phyloP scores from a whole-genome alignment of 2,888 invertebrate species.

The Sarcophaga caerulescens region DNA sequence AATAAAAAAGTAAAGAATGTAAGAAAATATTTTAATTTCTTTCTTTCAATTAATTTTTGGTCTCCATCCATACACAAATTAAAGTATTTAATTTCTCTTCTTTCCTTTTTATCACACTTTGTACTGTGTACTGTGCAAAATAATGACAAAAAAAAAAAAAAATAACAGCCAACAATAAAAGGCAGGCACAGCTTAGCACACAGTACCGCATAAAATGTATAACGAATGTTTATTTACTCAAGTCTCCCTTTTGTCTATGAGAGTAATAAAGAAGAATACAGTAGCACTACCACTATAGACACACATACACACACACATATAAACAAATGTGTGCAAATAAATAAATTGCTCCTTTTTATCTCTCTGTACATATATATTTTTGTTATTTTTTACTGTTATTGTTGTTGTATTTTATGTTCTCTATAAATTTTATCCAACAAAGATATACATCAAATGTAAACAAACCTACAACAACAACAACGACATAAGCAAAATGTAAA shows the following conservation, averaged over 20 bases:
- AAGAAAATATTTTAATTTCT: constrained; percentile 51
- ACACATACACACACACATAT: neutral
- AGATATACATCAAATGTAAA: constrained; percentile 29
- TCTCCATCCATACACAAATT: constrained; percentile 22
- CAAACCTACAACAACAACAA: constrained; percentile 14
- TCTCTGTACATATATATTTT: neutral
- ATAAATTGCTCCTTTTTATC: constrained; percentile 35
- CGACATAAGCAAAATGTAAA: constrained; percentile 4
- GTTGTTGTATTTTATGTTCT: constrained; percentile 42
- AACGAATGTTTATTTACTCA: constrained; percentile 41
- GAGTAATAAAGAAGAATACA: constrained; percentile 1
- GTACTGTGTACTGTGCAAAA: constrained; percentile 10
- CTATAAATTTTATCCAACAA: constrained; percentile 48
- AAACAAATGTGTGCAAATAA: constrained; percentile 18
- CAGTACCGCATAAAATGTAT: neutral
- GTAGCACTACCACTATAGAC: neutral
- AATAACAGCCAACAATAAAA: constrained; percentile 6
- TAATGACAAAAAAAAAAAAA: neutral
- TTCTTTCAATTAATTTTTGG: constrained; percentile 16
- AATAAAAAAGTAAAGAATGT: constrained; percentile 15
- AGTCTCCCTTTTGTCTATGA: constrained; percentile 54
- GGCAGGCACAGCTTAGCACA: neutral
- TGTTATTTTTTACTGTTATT: neutral
- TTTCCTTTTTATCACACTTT: constrained; percentile 44
- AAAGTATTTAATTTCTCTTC: constrained; percentile 37